Base-by-base conservation (phyloP, 30 jellyfish, hydroid and myxozoan genomes). In the Aurelia sp. region DNA sequence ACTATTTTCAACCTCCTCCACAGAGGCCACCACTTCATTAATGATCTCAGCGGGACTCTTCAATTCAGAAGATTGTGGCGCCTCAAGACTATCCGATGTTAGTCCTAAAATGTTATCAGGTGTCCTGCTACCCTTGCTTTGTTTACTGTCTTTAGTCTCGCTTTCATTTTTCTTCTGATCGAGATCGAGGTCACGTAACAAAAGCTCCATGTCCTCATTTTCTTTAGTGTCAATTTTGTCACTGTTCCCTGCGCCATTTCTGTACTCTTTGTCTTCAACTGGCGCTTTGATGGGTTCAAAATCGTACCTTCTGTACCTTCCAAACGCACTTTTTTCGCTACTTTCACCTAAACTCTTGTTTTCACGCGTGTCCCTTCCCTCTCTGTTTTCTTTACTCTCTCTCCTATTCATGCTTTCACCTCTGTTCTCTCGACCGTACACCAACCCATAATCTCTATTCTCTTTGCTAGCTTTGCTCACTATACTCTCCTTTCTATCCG, bases 21-120 rank as follows among this genome's bases (percentile, higher is more conserved):
- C 69, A 5, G 69, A 18, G 33, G 24, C 69, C 21, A 47, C 31
- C 71, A 35, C 78, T 41, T 60, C 82, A 9, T 13, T 74, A n/a
- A 57, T 69, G 30, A 38, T 38, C 27, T 69, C 68, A n/a, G 84
- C 20, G 18, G 92, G 33, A 74, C 65, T 41, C 8, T 13, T 64
- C 20, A 41, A 44, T 12, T 84, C 93, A 52, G 50, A 47, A 17
- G 84, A 24, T 9, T 63, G 58, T 41, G 41, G 59, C 24, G 62
- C 48, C 41, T 84, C 93, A 38, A 84, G 68, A 50, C 74, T 72
- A 38, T 72, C 74, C 82, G 74, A 13, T 3, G 93, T 53, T 24
- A 83, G 88, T 13, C 93, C 93, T 8, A 84, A 52, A 50, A 84
- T 84, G 27, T 73, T 64, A 27, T 73, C 93, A 9, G 91, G 68